phyloP scores from a whole-genome alignment of 2,797 vertebrate genomes.

The Basileuterus tristriatus region DNA sequence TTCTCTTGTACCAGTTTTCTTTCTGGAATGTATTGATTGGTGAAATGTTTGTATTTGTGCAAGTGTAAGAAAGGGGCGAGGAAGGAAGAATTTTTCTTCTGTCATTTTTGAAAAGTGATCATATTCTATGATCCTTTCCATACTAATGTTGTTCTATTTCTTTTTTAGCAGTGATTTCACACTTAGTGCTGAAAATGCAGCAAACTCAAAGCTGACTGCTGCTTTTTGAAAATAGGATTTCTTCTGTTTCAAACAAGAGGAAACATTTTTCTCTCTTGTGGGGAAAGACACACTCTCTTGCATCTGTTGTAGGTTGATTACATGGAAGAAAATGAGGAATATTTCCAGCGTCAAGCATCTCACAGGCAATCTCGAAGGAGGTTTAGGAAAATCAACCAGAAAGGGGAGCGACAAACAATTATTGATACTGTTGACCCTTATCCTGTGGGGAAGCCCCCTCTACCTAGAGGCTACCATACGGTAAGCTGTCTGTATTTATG shows the following conservation, averaged over 20 bases:
- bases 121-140: background rate
- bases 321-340: slow-evolving; percentile 99
- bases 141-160: background rate
- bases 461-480: slow-evolving; percentile 95
- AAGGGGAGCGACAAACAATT: slow-evolving; percentile 97
- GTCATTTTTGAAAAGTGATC: background rate
- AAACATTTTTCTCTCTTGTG: background rate
- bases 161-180: background rate
- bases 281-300: background rate
- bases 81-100: background rate
- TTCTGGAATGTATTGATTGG: background rate
- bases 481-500: slow-evolving; percentile 77
- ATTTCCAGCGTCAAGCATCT: slow-evolving; percentile 97
- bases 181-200: slow-evolving; percentile 33
- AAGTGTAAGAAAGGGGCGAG: background rate
- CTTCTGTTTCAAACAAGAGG: background rate
- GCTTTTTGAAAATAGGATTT: slow-evolving; percentile 17
- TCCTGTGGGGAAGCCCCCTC: slow-evolving; percentile 91
- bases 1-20: background rate
- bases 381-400: slow-evolving; percentile 98
- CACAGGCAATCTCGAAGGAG: slow-evolving; percentile 95
- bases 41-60: background rate
- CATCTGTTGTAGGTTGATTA: slow-evolving; percentile 90
- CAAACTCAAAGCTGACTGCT: slow-evolving; percentile 24
- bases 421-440: slow-evolving; percentile 98